phyloP scores from a whole-genome alignment of 2,797 vertebrate genomes.

The Dromococcyx pavoninus region DNA sequence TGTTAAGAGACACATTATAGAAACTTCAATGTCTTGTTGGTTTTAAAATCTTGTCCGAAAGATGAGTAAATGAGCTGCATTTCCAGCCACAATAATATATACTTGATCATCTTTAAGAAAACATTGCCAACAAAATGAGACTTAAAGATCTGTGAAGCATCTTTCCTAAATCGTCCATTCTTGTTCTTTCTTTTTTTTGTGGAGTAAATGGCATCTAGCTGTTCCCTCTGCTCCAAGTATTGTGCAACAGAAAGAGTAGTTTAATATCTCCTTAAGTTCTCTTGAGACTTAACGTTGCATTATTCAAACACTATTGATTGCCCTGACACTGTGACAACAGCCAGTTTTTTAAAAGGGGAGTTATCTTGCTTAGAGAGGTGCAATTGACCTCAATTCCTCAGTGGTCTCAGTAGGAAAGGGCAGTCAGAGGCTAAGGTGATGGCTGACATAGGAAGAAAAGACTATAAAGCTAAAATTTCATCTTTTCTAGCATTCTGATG shows the following conservation, averaged over 20 bases:
- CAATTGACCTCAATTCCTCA: slow-evolving; percentile 27
- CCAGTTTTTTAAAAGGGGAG: not conserved
- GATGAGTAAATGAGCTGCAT: not conserved
- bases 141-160: slow-evolving; percentile 35
- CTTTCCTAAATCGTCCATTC: not conserved
- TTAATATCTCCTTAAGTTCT: slow-evolving; percentile 65
- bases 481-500: not conserved
- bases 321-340: slow-evolving; percentile 36
- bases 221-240: slow-evolving; percentile 11
- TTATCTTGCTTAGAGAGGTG: not conserved
- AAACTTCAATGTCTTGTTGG: not conserved
- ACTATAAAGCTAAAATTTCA: not conserved
- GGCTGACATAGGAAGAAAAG: not conserved
- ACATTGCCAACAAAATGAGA: not conserved
- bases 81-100: not conserved
- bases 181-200: not conserved
- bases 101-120: not conserved
- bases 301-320: slow-evolving; percentile 43
- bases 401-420: not conserved
- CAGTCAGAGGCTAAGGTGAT: not conserved
- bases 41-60: not conserved
- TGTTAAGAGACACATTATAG: not conserved
- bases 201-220: slow-evolving; percentile 39
- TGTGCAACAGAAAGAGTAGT: slow-evolving; percentile 44
- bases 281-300: slow-evolving; percentile 40